Conservation (phyloP, 2,888 invertebrate genomes). For the Slavum lentiscoides region DNA sequence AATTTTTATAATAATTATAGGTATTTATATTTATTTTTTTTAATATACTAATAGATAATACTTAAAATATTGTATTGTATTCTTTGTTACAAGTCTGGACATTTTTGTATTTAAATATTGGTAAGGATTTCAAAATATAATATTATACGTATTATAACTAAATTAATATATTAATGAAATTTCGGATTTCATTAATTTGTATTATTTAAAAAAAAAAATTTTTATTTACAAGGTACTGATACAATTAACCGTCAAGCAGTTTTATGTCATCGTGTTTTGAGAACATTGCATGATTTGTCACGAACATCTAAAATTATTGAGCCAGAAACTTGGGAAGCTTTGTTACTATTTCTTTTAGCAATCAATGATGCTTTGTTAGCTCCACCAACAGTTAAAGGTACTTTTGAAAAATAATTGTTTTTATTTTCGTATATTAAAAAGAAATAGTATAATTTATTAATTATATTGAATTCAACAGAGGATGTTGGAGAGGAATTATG, state of each 20-base stretch:
- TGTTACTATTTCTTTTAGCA: conserved; percentile 83
- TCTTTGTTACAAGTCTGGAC: conserved; percentile 79
- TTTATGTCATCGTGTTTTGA: conserved; percentile 85
- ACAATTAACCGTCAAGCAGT: conserved; percentile 91
- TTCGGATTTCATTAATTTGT: conserved; percentile 7
- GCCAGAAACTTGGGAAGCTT: conserved; percentile 86
- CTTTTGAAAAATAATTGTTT: not conserved
- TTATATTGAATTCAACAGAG: conserved; percentile 62
- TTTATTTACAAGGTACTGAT: conserved; percentile 71
- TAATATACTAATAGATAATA: conserved; percentile 45
- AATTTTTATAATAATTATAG: conserved; percentile 25
- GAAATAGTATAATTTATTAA: not conserved
- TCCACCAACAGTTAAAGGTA: conserved; percentile 84
- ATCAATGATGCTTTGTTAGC: conserved; percentile 89
- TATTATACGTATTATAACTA: not conserved
- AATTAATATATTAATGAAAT: not conserved
- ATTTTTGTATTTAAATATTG: conserved; percentile 85
- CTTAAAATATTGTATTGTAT: conserved; percentile 55
- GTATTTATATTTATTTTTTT: not conserved
- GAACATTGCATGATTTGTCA: conserved; percentile 80
- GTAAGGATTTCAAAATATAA: conserved; percentile 63
- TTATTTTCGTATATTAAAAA: not conserved
- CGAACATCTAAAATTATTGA: conserved; percentile 76
- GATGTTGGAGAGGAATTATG: conserved; percentile 94
- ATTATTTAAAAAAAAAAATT: not conserved